phyloP scores from a whole-genome alignment of 2,113 vertebrate species.

The Gorsachius goisagi region DNA sequence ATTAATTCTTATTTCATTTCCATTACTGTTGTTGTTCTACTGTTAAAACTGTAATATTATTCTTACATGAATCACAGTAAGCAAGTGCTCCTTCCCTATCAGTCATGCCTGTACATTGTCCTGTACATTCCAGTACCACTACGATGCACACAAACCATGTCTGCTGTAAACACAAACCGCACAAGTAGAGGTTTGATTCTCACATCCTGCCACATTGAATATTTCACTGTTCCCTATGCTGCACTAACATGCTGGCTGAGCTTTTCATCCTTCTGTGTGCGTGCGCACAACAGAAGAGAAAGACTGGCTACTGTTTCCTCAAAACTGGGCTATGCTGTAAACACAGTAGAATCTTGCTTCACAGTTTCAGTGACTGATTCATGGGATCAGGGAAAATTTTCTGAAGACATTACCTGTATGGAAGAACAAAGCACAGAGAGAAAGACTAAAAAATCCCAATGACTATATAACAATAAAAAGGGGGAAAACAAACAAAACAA shows the following conservation, averaged over 20 bases:
- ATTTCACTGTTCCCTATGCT: neutral
- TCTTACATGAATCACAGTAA: neutral
- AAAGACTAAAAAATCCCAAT: neutral
- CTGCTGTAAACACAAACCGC: neutral
- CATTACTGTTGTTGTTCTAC: neutral
- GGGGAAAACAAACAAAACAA: neutral
- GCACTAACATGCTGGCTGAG: neutral
- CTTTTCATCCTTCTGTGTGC: neutral
- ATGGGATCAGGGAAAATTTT: neutral
- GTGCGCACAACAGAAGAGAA: fast-evolving
- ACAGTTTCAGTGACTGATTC: fast-evolving
- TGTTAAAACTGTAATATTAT: neutral
- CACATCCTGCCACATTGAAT: neutral
- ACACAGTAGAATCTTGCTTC: neutral
- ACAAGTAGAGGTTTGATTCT: neutral
- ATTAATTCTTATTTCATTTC: neutral
- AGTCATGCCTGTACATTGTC: neutral
- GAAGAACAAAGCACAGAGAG: neutral
- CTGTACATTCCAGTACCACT: neutral
- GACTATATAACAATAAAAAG: neutral
- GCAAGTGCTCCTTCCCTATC: neutral
- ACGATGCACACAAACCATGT: fast-evolving
- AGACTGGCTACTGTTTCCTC: neutral
- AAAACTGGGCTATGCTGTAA: neutral
- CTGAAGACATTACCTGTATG: neutral